A percentile compares a stretch with the other conserved stretches of the same genome.
Evolutionary conservation across 2,797 vertebrate genomes (phyloP).

Genomic region (Oreochromis grahami): DNA sequence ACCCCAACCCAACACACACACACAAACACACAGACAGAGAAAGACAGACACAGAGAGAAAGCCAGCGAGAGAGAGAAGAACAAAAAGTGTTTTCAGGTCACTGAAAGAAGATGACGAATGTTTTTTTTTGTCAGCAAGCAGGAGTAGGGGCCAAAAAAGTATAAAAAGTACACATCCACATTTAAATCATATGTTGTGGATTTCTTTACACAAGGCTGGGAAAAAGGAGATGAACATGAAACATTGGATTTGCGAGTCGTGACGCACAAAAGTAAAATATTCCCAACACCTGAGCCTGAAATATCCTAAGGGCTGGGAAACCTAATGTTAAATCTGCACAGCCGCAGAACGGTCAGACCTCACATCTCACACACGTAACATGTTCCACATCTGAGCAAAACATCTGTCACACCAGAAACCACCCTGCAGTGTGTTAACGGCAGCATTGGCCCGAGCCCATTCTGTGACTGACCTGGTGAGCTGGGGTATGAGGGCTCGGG

Average conservation of each 20-base stretch:
- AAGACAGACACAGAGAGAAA: no score
- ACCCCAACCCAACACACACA: neutral
- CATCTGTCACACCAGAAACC: neutral
- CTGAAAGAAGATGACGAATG: neutral
- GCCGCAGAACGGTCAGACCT: neutral
- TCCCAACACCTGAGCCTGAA: neutral
- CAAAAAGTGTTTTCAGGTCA: no score
- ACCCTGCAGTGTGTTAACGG: neutral
- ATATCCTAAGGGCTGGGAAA: neutral
- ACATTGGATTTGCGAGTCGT: neutral
- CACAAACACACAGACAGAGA: no score
- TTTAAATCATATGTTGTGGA: neutral
- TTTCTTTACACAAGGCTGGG: neutral
- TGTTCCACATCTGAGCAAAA: neutral
- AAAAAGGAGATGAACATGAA: neutral
- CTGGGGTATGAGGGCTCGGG: constrained; percentile 87
- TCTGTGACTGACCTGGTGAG: constrained; percentile 80
- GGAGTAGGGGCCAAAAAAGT: neutral
- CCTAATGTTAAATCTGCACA: neutral
- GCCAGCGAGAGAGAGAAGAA: no score
- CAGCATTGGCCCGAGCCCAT: neutral
- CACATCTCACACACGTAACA: neutral
- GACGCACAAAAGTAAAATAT: neutral
- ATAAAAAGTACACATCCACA: neutral
- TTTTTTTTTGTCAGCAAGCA: neutral